phyloP scores from a whole-genome alignment of 2,113 vertebrate genomes.

The human (Homo sapiens) region DNA sequence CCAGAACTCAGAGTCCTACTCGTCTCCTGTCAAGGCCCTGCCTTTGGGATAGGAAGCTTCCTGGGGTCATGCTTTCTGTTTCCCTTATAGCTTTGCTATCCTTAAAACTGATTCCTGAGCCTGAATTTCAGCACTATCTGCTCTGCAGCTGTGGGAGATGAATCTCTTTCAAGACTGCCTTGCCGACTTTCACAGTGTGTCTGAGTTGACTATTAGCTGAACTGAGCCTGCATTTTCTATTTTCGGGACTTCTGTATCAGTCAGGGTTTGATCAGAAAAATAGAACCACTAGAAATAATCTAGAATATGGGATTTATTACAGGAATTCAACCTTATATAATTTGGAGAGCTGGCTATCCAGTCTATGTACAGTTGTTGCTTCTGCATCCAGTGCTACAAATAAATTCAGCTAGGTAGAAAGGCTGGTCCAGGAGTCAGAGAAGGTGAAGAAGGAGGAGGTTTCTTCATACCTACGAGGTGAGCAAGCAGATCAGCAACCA shows the following conservation, averaged over 20 bases:
- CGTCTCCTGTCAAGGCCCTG: background rate
- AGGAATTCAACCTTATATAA: background rate
- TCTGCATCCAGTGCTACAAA: background rate
- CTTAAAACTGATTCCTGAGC: background rate
- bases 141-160: background rate
- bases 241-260: conserved; percentile 13
- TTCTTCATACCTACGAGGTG: background rate
- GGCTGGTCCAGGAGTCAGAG: background rate
- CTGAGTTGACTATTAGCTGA: background rate
- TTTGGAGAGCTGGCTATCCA: background rate
- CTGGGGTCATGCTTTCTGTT: background rate
- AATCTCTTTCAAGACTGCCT: background rate
- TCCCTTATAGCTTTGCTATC: background rate
- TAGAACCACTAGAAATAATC: background rate
- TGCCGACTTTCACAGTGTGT: background rate
- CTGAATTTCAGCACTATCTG: background rate
- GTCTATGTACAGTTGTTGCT: background rate
- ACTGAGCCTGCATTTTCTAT: background rate
- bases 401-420: background rate
- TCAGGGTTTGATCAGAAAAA: conserved; percentile 21
- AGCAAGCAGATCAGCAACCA: background rate
- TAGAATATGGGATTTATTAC: background rate
- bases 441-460: background rate
- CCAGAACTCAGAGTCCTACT: background rate
- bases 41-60: background rate